Evolutionary conservation across 2,888 invertebrate genomes (phyloP), one percentile per base, ranked within the genome.

Genomic region (Eumerus sabulonum): DNA sequence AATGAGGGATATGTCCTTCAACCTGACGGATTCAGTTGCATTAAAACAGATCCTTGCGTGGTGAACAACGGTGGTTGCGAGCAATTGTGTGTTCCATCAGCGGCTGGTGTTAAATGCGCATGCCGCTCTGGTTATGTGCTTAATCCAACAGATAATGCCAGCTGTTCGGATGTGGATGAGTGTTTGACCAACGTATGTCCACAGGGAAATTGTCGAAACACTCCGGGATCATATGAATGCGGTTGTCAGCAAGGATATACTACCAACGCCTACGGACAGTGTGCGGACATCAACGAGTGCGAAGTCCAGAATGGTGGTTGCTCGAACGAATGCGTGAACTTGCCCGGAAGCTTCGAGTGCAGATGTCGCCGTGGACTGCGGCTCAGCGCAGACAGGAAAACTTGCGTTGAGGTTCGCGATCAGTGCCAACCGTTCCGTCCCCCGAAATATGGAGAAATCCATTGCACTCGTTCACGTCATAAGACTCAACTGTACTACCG

Each of bases 241-340:
- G 86, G 86, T n/a, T 94, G 94, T 83, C 91, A 91, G 12, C 84
- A 87, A 1, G 93, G 93, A 0, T 92, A 89, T 83, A 83, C 85
- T 7, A 86, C 91, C 5, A 89, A 88, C 4, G 85, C 86, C 13
- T 90, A 90, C 53, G 89, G 89, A 14, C 88, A 90, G 3, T 91
- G 91, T 76, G 82, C 85, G n/a, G 91, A 91, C 84, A 85, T 92
- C 9, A 88, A 92, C 83, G 92, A 92, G 85, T 92, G 92, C 81
- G 83, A 87, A 11, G 82, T 84, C 7, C 59, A 86, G 36, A 89
- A 89, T 76, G 89, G 87, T 1, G 89, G 88, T 9, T 88, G 90
- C 83, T 57, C 86, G 70, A 83, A 83, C 14, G 81, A 77, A 18
- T 91, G 91, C 66, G 82, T 88, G 42, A 91, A 92, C 82, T 88